phyloP scores from a whole-genome alignment of 2,797 vertebrate genomes.

The Microctenopoma steveboyesi region DNA sequence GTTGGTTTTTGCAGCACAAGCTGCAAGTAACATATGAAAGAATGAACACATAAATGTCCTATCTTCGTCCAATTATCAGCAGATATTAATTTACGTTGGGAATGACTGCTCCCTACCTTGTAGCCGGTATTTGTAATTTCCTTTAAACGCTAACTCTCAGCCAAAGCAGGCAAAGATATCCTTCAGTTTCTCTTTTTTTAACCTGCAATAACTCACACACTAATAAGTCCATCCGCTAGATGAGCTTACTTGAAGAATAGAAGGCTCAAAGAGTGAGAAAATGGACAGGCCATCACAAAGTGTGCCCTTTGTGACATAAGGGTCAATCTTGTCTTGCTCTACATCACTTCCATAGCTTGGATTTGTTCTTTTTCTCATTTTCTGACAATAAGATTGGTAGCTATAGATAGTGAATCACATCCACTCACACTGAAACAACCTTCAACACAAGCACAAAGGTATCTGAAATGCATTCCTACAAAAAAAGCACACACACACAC shows the following conservation, averaged over 20 bases:
- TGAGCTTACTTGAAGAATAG: conserved; percentile 27
- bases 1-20: no score
- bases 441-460: conserved; percentile 13
- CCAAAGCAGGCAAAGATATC: not conserved
- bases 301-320: conserved; percentile 36
- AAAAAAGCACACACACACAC: conserved; percentile 30
- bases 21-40: not conserved
- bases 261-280: conserved; percentile 12
- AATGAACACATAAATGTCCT: not conserved
- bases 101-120: not conserved
- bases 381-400: conserved; percentile 44
- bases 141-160: conserved; percentile 1
- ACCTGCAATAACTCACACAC: not conserved
- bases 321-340: conserved; percentile 61
- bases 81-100: not conserved
- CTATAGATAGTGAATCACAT: conserved; percentile 21
- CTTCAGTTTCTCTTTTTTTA: not conserved
- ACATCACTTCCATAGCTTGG: conserved; percentile 51
- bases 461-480: conserved; percentile 8
- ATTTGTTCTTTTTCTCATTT: conserved; percentile 58
- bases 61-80: not conserved
- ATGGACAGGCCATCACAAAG: conserved; percentile 41
- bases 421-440: conserved; percentile 34
- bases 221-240: conserved; percentile 13
- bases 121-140: not conserved